phyloP scores from a whole-genome alignment of 2,888 invertebrate species.

The Unio delphinus region DNA sequence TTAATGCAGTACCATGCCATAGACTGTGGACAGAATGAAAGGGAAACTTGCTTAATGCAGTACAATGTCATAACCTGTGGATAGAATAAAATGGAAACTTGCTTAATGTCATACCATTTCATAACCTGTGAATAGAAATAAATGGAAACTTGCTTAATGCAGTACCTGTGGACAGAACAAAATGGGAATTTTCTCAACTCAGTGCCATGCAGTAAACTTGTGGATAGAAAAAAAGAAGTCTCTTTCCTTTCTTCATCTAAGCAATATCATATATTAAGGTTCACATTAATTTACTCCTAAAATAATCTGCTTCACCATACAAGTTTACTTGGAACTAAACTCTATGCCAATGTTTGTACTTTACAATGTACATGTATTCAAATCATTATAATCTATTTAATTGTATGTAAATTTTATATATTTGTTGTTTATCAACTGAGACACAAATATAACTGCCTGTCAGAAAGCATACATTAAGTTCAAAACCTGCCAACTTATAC shows the following conservation, averaged over 20 bases:
- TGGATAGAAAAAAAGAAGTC: conserved; percentile 8
- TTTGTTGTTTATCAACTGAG: no score
- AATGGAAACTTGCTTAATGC: conserved; percentile 25
- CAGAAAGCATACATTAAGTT: no score
- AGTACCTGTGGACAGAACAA: conserved; percentile 32
- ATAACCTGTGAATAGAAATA: conserved; percentile 34
- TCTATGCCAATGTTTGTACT: no score
- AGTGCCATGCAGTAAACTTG: conserved; percentile 31
- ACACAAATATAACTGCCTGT: no score
- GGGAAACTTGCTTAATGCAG: conserved; percentile 50
- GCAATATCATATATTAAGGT: not conserved
- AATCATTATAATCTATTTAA: no score
- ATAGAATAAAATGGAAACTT: conserved; percentile 2
- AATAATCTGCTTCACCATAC: no score
- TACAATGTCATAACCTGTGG: conserved; percentile 60
- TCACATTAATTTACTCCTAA: no score
- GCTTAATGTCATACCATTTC: conserved; percentile 48
- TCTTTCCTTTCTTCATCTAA: conserved; percentile 11
- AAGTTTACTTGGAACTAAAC: no score
- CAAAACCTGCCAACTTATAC: no score
- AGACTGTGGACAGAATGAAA: conserved; percentile 32
- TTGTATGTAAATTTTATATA: no score
- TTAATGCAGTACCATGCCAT: conserved; percentile 49
- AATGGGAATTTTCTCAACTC: conserved; percentile 26
- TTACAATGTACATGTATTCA: no score